These are phyloP conservation scores for Pollenia angustigena DNA, from an alignment of 2,888 invertebrate species.

Conservation along the genomic window DNA sequence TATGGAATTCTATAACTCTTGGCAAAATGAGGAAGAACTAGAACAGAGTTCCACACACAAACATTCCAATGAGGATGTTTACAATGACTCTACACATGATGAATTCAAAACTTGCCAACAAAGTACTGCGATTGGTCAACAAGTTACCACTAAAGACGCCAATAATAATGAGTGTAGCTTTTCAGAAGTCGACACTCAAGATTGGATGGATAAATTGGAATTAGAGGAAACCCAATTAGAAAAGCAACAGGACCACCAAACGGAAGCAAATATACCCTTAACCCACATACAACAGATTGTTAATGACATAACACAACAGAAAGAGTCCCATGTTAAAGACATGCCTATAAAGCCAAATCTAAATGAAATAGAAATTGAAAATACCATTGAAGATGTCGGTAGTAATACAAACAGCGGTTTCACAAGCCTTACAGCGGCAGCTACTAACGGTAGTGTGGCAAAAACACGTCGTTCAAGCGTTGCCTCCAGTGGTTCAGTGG, in stretches of 20 bases:
- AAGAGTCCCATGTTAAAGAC: constrained; percentile 7
- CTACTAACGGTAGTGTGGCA: constrained; percentile 51
- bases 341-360: not conserved
- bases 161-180: constrained; percentile 51
- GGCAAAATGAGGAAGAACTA: constrained; percentile 82
- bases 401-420: not conserved
- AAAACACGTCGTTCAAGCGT: constrained; percentile 83
- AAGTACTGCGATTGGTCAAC: not conserved
- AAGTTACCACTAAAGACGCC: constrained; percentile 33
- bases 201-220: constrained; percentile 40
- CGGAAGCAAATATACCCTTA: constrained; percentile 45
- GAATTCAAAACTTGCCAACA: constrained; percentile 1
- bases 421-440: constrained; percentile 9
- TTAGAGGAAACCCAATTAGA: constrained; percentile 1
- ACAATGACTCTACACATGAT: constrained; percentile 5
- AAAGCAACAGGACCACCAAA: not conserved
- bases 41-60: constrained; percentile 73
- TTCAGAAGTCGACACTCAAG: constrained; percentile 26
- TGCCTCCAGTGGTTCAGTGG: constrained; percentile 85
- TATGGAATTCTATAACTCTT: constrained; percentile 80
- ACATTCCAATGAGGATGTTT: constrained; percentile 73
- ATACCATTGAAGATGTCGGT: constrained; percentile 15
- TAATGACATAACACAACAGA: constrained; percentile 55
- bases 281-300: constrained; percentile 67
- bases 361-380: constrained; percentile 52